phyloP scores from a whole-genome alignment of 2,888 invertebrate species.

The Acrocera orbiculus region DNA sequence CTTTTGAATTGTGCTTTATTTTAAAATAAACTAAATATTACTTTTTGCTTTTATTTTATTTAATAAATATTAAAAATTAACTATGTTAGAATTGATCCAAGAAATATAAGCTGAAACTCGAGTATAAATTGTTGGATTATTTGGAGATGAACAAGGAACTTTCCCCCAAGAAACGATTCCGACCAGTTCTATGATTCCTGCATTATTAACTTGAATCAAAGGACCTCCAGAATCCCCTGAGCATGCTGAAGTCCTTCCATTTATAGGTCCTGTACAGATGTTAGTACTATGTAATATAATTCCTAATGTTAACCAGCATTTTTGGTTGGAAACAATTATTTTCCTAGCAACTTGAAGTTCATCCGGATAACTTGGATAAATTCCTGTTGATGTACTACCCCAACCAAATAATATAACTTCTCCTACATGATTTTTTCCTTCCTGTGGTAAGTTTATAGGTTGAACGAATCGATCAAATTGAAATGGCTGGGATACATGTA shows the following conservation, averaged over 20 bases:
- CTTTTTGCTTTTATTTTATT: too few species aligned
- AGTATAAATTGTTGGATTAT: slow-evolving; percentile 32
- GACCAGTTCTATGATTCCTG: slow-evolving; percentile 20
- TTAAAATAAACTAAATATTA: too few species aligned
- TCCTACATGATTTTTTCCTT: slow-evolving; percentile 18
- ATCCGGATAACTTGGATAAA: slow-evolving; percentile 13
- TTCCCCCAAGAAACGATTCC: slow-evolving; percentile 37
- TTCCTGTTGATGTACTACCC: slow-evolving; percentile 25
- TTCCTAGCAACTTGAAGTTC: slow-evolving; percentile 21
- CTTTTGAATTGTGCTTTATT: too few species aligned
- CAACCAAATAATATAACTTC: slow-evolving; percentile 30
- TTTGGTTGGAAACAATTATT: slow-evolving; percentile 17
- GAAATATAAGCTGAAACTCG: slow-evolving; percentile 28
- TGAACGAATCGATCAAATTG: slow-evolving; percentile 16
- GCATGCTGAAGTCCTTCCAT: slow-evolving; percentile 31
- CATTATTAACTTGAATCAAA: slow-evolving; percentile 17
- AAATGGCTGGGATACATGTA: slow-evolving; percentile 22
- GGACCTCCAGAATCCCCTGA: slow-evolving; percentile 31
- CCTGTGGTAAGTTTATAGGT: slow-evolving; percentile 25
- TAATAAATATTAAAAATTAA: too few species aligned
- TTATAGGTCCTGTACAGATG: slow-evolving; percentile 31
- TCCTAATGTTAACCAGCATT: slow-evolving; percentile 16
- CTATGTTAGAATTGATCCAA: too few species aligned
- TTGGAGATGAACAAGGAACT: slow-evolving; percentile 29
- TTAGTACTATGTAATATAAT: slow-evolving; percentile 23